These are phyloP conservation scores for Aphrocallistes beatrix DNA, from an alignment of 37 sponge, comb jelly and placozoan genomes.

Conservation along the genomic window DNA sequence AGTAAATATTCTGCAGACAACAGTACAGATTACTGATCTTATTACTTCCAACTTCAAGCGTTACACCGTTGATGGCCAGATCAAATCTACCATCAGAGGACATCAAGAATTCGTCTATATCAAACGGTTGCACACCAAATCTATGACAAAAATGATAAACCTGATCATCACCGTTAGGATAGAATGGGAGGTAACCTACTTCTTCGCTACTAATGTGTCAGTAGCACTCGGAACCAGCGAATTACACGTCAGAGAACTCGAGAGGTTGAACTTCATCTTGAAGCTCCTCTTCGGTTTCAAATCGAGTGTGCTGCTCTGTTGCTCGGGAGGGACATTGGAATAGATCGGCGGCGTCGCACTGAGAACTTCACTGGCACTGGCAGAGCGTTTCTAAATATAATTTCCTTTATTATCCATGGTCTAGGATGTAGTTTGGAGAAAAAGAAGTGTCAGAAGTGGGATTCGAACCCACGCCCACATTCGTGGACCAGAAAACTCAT, in stretches of 20 bases:
- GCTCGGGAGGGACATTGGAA: too few species aligned
- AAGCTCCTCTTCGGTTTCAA: too few species aligned
- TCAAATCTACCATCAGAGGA: not conserved
- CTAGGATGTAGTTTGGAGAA: too few species aligned
- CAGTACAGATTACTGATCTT: not conserved
- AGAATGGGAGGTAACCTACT: too few species aligned
- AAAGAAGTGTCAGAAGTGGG: slow-evolving; percentile 98
- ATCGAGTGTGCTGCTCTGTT: too few species aligned
- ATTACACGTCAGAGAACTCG: too few species aligned
- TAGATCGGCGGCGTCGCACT: too few species aligned
- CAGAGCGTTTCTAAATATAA: not conserved
- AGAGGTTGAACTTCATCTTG: too few species aligned
- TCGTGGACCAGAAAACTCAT: slow-evolving; percentile 97
- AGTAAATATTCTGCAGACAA: not conserved
- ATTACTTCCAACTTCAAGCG: not conserved
- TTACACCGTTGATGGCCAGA: not conserved
- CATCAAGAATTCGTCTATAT: not conserved
- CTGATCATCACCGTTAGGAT: not conserved
- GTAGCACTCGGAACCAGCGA: too few species aligned
- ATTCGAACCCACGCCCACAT: slow-evolving; percentile 99
- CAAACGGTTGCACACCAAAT: not conserved
- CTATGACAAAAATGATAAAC: not conserved
- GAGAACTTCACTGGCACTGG: too few species aligned
- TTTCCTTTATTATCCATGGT: not conserved
- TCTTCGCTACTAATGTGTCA: too few species aligned